Base-by-base conservation (phyloP, 92 coral and sea anemone genomes). In the Desmophyllum pertusum region DNA sequence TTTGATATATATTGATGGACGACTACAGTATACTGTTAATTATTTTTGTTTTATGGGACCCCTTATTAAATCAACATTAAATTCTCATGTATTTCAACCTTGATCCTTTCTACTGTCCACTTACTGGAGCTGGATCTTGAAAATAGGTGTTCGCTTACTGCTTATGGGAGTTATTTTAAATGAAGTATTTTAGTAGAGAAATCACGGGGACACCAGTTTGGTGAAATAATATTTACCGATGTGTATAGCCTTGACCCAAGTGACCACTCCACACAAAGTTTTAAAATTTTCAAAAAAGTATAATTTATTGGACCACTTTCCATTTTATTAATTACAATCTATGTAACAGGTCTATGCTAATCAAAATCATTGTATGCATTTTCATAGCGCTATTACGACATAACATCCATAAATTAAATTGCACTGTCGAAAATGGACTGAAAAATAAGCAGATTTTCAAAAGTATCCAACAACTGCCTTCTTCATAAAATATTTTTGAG, bases 331-430 rank as follows among this genome's bases (percentile, higher is more conserved):
- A 48, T 21, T 46, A 65, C n/a, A 67, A 46, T 80, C 25, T 21
- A 80, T 45, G n/a, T 48, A 65, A 35, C 5, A n/a, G 42, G 7
- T 33, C 18, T 65, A 21, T 6, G 65, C 43, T 36, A 43, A 51
- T 46, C 67, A 67, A 14, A 45, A 55, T 80, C 67, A 80, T 48
- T 80, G 42, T 31, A 10, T 19, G 65, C 66, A 77, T 59, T 77
- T 57, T 39, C 61, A 31, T 67, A 9, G 37, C 36, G 29, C n/a
- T 80, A 36, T 39, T 50, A 25, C 38, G 33, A n/a, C n/a, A 23
- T 25, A 35, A 51, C 15, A 30, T 36, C 35, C 76, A 51, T 50
- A 67, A 80, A 67, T 80, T 68, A 68, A 40, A 78, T 7, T 55
- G n/a, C 42, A 62, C 33, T 36, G 13, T 11, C n/a, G 29, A 7